Evolutionary conservation across 2,888 invertebrate genomes (phyloP), one percentile per base, ranked within the genome.

Genomic region (Tetheella fluctuosa): DNA sequence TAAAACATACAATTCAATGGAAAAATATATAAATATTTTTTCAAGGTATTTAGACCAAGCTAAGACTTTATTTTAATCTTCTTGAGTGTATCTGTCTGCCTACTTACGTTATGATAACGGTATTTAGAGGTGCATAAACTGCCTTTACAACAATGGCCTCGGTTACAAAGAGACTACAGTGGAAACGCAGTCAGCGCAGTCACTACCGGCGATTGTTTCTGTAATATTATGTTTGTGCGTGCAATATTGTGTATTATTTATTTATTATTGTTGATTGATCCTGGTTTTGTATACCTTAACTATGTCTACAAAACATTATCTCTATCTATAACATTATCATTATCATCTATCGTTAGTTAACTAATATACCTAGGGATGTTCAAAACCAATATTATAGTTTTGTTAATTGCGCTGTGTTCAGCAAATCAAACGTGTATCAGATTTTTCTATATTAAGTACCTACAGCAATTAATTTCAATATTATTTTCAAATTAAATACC

Each of bases 141-240:
- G 34, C 34, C 25, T 20, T 34, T 55, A 20, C 20, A 55, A 55
- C 55, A 55, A 55, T 55, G 23, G 34, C n/a, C 48, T 48, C 20
- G 23, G 34, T 54, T 54, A 17, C 23, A 34, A 23, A 23, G 34
- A 34, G 55, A 34, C 55, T 55, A 34, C 34, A 25, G 15, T 55
- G 23, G 55, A 55, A 55, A 37, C 55, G 55, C 20, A 23, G 17
- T 34, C 34, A 54, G 30, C 54, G 54, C 20, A 20, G 20, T 34
- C 37, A 34, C 55, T 55, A 55, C 55, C 55, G 55, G 55, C n/a
- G 34, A 55, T 55, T 55, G 55, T 55, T 55, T 34, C 34, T 23
- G 13, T 17, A 5, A 28, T 30, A 54, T 17, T 17, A 57, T 8
- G 20, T 48, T 48, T 2, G 20, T 48, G 17, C 20, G 10, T 48